These are phyloP conservation scores for Ascidia mentula DNA, from an alignment of 23 tunicate genomes.

Conservation along the genomic window DNA sequence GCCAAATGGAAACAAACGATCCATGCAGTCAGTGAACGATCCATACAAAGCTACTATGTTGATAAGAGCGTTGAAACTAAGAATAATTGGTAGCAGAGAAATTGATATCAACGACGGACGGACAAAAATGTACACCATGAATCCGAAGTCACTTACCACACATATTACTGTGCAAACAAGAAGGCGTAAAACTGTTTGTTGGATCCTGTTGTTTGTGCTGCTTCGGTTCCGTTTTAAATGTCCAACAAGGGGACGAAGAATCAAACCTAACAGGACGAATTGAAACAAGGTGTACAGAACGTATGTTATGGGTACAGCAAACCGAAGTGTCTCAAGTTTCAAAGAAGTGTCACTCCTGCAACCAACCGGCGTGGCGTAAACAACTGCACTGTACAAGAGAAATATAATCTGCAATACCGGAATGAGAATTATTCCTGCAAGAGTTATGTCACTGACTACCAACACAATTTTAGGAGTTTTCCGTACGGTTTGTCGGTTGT, in stretches of 20 bases:
- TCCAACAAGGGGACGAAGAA: slow-evolving; percentile 9
- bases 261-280: slow-evolving; percentile 8
- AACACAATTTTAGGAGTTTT: background rate
- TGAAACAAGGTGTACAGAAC: slow-evolving; percentile 1
- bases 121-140: slow-evolving; percentile 1
- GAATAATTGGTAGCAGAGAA: slow-evolving; percentile 3
- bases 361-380: slow-evolving; percentile 9
- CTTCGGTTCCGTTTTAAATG: slow-evolving; percentile 8
- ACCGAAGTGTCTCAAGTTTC: background rate
- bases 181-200: background rate
- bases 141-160: slow-evolving; percentile 9
- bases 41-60: slow-evolving; percentile 3
- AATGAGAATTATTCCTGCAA: slow-evolving; percentile 9
- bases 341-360: background rate
- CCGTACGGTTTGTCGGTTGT: background rate
- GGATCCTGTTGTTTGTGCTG: background rate
- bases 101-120: background rate
- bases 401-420: background rate
- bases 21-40: slow-evolving; percentile 1
- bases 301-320: background rate
- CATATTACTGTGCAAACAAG: slow-evolving; percentile 10
- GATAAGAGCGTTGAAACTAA: slow-evolving; percentile 6
- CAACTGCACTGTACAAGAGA: background rate
- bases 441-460: background rate
- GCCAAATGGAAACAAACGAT: slow-evolving; percentile 1